Evolutionary conservation across 2,797 vertebrate species (phyloP).

Genomic region (Artibeus jamaicensis): DNA sequence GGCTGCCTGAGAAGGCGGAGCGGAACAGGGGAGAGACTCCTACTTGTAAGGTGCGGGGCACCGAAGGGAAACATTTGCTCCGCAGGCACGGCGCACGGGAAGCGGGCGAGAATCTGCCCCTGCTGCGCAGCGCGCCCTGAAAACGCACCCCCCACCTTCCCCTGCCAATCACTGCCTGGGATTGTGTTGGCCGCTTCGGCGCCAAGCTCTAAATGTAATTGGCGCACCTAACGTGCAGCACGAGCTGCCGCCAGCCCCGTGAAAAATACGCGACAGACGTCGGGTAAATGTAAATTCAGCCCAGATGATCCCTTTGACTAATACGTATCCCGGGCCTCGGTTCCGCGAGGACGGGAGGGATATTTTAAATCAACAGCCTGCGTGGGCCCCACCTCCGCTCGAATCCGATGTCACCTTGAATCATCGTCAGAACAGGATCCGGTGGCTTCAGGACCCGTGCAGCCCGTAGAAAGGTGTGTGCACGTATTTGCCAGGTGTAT

Average conservation of each 20-base stretch:
- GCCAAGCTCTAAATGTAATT: background rate
- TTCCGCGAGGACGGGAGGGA: background rate
- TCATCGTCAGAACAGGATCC: background rate
- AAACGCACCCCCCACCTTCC: no score
- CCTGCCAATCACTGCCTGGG: no score
- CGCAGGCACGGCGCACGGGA: no score
- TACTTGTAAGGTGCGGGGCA: rapidly evolving
- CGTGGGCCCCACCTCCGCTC: background rate
- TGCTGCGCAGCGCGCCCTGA: rapidly evolving
- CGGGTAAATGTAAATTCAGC: background rate
- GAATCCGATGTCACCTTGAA: background rate
- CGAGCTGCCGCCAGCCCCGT: background rate
- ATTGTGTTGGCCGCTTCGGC: background rate
- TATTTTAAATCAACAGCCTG: background rate
- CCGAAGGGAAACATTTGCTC: rapidly evolving
- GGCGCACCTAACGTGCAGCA: rapidly evolving
- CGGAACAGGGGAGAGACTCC: no score
- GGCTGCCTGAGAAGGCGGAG: rapidly evolving
- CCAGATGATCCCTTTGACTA: background rate
- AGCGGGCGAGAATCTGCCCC: no score
- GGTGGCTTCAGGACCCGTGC: background rate
- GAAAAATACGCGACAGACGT: background rate
- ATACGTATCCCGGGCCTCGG: background rate
- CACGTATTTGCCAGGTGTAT: background rate
- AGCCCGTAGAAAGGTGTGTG: background rate